Conservation (phyloP, 2,888 invertebrate genomes). For the Netelia melanura region DNA sequence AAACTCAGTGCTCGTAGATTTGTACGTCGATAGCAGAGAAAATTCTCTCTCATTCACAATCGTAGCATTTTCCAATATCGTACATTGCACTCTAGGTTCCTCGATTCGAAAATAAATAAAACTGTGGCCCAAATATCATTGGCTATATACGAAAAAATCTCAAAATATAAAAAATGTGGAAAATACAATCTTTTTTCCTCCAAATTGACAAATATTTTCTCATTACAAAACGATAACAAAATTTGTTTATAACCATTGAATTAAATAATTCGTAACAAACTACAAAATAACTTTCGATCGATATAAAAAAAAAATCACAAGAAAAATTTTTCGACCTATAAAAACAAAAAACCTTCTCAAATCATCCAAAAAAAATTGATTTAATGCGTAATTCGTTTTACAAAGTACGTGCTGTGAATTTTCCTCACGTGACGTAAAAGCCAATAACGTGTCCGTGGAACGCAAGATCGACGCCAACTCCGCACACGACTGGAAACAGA, state of each 20-base stretch:
- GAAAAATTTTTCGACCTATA: too few species aligned
- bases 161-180: constrained; percentile 46
- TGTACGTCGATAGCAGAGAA: neutral
- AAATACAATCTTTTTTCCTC: constrained; percentile 1
- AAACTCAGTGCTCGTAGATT: constrained; percentile 34
- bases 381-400: constrained; percentile 77
- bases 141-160: constrained; percentile 44
- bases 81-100: neutral
- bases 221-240: too few species aligned
- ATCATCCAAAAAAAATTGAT: constrained; percentile 22
- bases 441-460: constrained; percentile 88
- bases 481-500: constrained; percentile 87
- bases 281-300: too few species aligned
- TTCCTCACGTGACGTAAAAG: constrained; percentile 88
- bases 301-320: too few species aligned
- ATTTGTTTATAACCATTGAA: too few species aligned
- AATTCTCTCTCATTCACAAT: constrained; percentile 26
- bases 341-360: constrained; percentile 1
- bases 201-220: neutral
- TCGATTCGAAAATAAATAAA: constrained; percentile 43
- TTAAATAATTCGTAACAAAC: too few species aligned
- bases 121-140: constrained; percentile 36
- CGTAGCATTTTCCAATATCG: constrained; percentile 14
- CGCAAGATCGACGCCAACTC: constrained; percentile 88
- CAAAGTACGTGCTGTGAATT: constrained; percentile 77